Base-by-base conservation (phyloP, 2,888 invertebrate genomes). In the Drosophila dives region DNA sequence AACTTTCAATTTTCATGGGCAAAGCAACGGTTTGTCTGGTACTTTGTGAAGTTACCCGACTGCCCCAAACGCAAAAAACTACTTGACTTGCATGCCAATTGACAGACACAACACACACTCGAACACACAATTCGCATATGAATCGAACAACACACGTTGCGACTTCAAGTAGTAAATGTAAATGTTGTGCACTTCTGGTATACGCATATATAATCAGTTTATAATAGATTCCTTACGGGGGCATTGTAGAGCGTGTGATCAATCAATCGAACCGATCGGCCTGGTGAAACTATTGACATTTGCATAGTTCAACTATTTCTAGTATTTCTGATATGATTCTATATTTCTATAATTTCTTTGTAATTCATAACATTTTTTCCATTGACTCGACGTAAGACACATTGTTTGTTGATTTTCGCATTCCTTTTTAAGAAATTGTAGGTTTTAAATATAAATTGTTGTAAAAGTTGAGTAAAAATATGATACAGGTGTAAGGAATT, bases 1-100 rank as follows among this genome's bases (percentile, higher is more conserved):
- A 80, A 90, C 86, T 86, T 90, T 86, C 89, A 81, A 69, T 86
- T 86, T 86, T 81, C 85, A 90, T 84, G 80, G 89, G 85, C 69
- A 65, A 36, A 42, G 75, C 67, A 75, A 62, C 70, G 63, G 84
- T 78, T 60, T 26, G 64, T 62, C 56, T 50, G 34, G 62, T 26
- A 59, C 64, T 75, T 70, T 68, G 63, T 81, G 79, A 75, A 75
- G 75, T 82, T 68, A 72, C 63, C 76, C 75, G 84, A 80, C 50
- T 50, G 42, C 63, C 26, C 51, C 32, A 50, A 58, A 49, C 60
- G 45, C 34, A 68, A 64, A 64, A 75, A 20, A 67, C 59, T 58
- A 58, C 55, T 69, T 54, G 58, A 49, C 69, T 68, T 81, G 89
- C 81, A 86, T 90, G 76, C 85, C 66, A 89, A 89, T 61, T 73